These are phyloP conservation scores for Sitobion miscanthi DNA, from an alignment of 1,140 invertebrate genomes.

Conservation along the genomic window DNA sequence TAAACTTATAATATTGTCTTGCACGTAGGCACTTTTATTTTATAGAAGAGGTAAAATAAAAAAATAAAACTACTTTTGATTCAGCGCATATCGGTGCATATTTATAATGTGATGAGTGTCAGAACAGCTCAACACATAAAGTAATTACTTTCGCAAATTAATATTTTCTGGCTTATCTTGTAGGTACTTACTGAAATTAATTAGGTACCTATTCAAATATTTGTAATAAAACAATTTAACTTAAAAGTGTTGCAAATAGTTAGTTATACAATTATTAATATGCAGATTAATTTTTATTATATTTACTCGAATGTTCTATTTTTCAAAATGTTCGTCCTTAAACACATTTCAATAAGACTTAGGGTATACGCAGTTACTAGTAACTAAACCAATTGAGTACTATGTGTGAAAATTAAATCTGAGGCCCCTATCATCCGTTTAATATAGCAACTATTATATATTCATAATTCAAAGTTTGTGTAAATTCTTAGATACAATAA, in stretches of 20 bases:
- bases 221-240: not conserved
- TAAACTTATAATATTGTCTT: not conserved
- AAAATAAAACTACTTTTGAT: not conserved
- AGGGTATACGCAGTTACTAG: not conserved
- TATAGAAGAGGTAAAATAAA: not conserved
- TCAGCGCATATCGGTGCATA: not conserved
- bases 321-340: not conserved
- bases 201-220: no score
- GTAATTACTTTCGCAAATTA: not conserved
- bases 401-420: no score
- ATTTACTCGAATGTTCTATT: not conserved
- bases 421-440: no score
- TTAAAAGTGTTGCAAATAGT: not conserved
- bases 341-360: not conserved
- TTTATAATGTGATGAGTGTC: not conserved
- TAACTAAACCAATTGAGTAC: not conserved
- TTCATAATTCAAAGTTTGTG: no score
- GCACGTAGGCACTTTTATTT: not conserved
- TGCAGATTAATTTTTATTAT: not conserved
- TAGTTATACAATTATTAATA: not conserved
- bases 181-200: no score
- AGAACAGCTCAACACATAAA: not conserved
- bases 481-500: no score
- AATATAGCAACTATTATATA: no score
- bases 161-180: not conserved